A percentile compares a stretch with the other conserved stretches of the same genome.
Evolutionary conservation across 2,113 vertebrate species (phyloP).

Genomic region (Engraulis encrasicolus): DNA sequence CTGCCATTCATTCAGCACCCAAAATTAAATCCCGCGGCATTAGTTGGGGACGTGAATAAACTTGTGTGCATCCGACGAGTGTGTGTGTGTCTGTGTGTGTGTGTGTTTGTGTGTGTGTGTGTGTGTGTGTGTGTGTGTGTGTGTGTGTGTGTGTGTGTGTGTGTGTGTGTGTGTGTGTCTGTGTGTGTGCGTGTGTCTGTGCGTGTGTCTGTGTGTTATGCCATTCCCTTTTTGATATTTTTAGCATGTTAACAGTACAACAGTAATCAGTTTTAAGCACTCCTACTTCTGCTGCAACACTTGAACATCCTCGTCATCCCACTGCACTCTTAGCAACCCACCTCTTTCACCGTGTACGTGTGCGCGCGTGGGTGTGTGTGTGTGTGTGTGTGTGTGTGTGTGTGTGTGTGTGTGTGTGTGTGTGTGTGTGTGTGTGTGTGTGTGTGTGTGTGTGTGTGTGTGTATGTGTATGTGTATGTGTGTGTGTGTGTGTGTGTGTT

Average conservation of each 20-base stretch:
- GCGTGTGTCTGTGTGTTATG: no score
- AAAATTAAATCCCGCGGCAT: not conserved
- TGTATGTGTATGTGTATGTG: not conserved
- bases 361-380: no score
- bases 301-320: no score
- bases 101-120: not conserved
- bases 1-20: not conserved
- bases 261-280: no score
- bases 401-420: not conserved
- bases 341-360: no score
- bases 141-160: not conserved
- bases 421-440: no score
- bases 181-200: not conserved
- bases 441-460: not conserved
- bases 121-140: no score
- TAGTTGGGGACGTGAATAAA: not conserved
- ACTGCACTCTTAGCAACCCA: no score
- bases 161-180: not conserved
- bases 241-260: no score
- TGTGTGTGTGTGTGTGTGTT: not conserved
- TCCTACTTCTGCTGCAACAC: no score
- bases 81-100: not conserved
- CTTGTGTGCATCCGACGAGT: not conserved
- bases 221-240: no score
- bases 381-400: conserved; percentile 16